These are phyloP conservation scores for Sphecodes monilicornis DNA, from an alignment of 2,888 invertebrate species.

Conservation along the genomic window DNA sequence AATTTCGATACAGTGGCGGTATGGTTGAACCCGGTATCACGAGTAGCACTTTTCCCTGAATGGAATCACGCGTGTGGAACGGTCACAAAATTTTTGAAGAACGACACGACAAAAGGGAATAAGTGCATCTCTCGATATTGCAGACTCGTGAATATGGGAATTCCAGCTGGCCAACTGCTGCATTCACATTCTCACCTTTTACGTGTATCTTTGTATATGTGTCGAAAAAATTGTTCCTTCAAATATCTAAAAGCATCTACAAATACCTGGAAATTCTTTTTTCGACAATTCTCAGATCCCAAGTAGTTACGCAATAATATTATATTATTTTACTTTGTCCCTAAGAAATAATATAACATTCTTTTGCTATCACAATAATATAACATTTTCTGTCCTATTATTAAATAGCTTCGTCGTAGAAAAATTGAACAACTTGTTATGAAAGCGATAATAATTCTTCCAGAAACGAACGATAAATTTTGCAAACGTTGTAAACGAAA, in stretches of 20 bases:
- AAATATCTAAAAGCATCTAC: background rate
- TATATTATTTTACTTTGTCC: background rate
- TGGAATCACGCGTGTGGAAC: background rate
- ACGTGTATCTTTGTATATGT: background rate
- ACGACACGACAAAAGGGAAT: slow-evolving; percentile 11
- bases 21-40: background rate
- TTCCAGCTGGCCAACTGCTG: background rate
- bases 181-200: background rate
- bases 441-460: background rate
- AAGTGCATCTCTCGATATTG: slow-evolving; percentile 23
- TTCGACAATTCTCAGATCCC: background rate
- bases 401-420: background rate
- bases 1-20: background rate
- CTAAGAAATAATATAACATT: background rate
- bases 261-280: background rate
- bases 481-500: background rate
- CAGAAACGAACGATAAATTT: background rate
- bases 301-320: background rate
- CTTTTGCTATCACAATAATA: too few relatives aligned
- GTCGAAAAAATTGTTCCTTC: background rate
- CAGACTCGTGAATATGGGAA: slow-evolving; percentile 1
- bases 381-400: too few relatives aligned
- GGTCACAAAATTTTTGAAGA: slow-evolving; percentile 32
- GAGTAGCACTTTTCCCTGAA: slow-evolving; percentile 5
- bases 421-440: background rate